These are phyloP conservation scores for Himalopsyche anomala DNA, from an alignment of 2,888 invertebrate genomes.

Conservation along the genomic window DNA sequence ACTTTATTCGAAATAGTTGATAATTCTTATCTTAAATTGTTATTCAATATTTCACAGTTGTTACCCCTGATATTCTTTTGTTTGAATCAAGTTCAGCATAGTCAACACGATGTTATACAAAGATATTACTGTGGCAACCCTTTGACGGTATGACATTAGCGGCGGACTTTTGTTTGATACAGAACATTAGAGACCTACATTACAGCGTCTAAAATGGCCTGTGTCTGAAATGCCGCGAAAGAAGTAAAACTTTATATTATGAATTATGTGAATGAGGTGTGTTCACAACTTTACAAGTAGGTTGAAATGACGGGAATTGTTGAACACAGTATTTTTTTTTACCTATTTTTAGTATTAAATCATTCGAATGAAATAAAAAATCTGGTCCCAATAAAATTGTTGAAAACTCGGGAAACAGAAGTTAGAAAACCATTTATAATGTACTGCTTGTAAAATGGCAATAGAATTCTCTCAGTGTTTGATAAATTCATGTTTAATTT, in stretches of 20 bases:
- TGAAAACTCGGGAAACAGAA: too few relatives aligned
- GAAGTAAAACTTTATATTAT: not conserved
- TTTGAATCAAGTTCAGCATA: constrained; percentile 5
- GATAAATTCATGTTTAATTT: too few relatives aligned
- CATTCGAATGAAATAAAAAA: too few relatives aligned
- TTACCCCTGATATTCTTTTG: constrained; percentile 15
- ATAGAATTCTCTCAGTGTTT: too few relatives aligned
- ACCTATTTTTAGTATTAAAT: too few relatives aligned
- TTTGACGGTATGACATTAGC: constrained; percentile 64
- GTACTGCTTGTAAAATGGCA: too few relatives aligned
- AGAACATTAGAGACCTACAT: constrained; percentile 46
- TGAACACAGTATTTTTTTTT: not conserved
- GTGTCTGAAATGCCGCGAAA: constrained; percentile 31
- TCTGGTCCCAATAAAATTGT: too few relatives aligned
- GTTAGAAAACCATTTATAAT: too few relatives aligned
- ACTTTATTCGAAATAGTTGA: too few relatives aligned
- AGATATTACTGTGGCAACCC: constrained; percentile 58
- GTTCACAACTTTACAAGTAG: not conserved
- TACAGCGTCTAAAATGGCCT: not conserved
- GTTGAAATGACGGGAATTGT: not conserved
- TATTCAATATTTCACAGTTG: not conserved
- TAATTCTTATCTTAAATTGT: not conserved
- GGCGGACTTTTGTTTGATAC: constrained; percentile 45
- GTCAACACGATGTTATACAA: constrained; percentile 52
- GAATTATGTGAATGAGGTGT: not conserved